Evolutionary conservation across 2,797 vertebrate species (phyloP).

Genomic region (Cryptoprocta ferox): DNA sequence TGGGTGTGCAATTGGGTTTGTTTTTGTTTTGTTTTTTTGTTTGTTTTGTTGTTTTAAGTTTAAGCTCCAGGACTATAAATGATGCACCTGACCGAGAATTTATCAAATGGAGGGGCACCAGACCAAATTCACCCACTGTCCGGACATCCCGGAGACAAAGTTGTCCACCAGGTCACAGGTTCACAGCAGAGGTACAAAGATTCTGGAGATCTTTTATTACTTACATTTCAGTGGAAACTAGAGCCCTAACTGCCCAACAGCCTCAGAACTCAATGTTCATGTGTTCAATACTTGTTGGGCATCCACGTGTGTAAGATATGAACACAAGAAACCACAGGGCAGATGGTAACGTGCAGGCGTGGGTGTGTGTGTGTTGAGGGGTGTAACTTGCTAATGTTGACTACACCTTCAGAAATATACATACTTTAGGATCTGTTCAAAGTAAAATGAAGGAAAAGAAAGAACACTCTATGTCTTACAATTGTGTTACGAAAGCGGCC

Average conservation of each 20-base stretch:
- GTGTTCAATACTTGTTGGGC: background rate
- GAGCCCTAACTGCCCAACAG: background rate
- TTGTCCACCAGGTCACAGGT: background rate
- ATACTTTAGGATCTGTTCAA: background rate
- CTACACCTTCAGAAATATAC: constrained; percentile 17
- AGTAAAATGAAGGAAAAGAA: background rate
- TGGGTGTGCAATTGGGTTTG: too few relatives aligned
- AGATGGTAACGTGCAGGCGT: background rate
- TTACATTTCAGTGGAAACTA: background rate
- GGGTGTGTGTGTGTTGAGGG: too few relatives aligned
- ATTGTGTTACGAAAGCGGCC: background rate
- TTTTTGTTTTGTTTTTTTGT: background rate
- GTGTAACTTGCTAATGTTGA: background rate
- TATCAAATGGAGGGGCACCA: background rate
- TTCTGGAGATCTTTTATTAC: background rate
- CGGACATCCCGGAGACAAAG: background rate
- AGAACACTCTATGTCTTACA: background rate
- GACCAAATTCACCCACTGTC: background rate
- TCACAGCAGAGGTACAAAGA: background rate
- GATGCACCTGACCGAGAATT: background rate
- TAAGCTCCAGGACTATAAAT: background rate
- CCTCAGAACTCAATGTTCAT: background rate
- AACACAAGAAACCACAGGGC: background rate
- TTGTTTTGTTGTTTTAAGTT: background rate
- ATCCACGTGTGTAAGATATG: background rate